A percentile compares a stretch with the other conserved stretches of the same genome.
These are phyloP conservation scores for Odontophorus gujanensis DNA, from an alignment of 2,113 vertebrate genomes.

Conservation along the genomic window DNA sequence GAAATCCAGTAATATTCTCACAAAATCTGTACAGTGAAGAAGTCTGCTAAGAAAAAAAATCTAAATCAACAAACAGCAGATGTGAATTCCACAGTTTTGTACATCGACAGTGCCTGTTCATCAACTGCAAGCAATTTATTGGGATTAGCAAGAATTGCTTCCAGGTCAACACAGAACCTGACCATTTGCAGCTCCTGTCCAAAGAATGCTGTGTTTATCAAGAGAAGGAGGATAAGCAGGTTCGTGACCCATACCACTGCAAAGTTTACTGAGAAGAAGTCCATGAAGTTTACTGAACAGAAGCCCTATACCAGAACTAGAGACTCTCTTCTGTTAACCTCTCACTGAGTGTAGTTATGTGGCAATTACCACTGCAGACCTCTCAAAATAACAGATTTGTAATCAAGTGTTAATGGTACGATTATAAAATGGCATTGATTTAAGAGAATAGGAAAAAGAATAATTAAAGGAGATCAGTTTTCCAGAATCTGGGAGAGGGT, in stretches of 20 bases:
- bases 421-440: not conserved
- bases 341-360: not conserved
- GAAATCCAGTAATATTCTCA: not conserved
- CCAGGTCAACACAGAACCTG: not conserved
- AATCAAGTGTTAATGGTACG: not conserved
- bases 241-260: not conserved
- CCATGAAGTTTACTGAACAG: not conserved
- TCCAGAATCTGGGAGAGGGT: not conserved
- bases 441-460: not conserved
- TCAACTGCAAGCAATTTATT: not conserved
- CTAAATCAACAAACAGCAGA: not conserved
- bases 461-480: not conserved
- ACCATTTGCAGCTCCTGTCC: not conserved
- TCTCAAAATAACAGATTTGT: not conserved
- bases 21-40: not conserved
- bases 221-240: not conserved
- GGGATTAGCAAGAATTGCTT: not conserved
- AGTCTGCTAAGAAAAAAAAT: not conserved
- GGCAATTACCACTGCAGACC: not conserved
- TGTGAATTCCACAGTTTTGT: not conserved
- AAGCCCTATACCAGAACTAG: not conserved
- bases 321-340: not conserved
- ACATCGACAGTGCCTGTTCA: fast-evolving
- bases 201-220: fast-evolving
- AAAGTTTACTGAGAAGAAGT: not conserved